Percentiles rank a stretch among this genome's conserved stretches.
Evolutionary conservation across 2,113 vertebrate species (phyloP).

Genomic region (Gadus chalcogrammus): DNA sequence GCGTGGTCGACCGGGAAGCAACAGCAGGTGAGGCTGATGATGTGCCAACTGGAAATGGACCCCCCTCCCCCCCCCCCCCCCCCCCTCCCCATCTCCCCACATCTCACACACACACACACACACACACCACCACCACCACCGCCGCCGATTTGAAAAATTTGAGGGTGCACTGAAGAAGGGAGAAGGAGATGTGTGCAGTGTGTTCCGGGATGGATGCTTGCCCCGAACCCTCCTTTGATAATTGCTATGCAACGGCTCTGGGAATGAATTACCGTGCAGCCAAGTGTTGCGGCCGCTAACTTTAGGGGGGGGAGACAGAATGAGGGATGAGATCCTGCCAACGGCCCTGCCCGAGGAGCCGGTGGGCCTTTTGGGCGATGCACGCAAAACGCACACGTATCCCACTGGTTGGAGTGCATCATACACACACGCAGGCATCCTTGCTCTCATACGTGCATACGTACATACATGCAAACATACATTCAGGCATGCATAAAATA

Average conservation of each 20-base stretch:
- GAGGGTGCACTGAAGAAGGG: conserved; percentile 55
- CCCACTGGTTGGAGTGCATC: neutral
- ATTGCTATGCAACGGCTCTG: conserved; percentile 78
- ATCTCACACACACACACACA: too few relatives aligned
- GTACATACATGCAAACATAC: neutral
- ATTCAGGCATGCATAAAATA: neutral
- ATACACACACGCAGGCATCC: neutral
- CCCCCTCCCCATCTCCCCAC: too few relatives aligned
- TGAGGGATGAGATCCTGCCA: conserved; percentile 64
- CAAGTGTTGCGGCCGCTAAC: conserved; percentile 77
- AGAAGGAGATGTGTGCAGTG: conserved; percentile 18
- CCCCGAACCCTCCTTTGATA: conserved; percentile 80
- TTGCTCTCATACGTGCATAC: neutral
- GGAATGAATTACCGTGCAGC: conserved; percentile 85
- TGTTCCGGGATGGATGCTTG: conserved; percentile 59
- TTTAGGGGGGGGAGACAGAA: conserved; percentile 75
- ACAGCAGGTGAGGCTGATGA: conserved; percentile 66
- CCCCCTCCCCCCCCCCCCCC: conserved; percentile 28
- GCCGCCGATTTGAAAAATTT: conserved; percentile 64
- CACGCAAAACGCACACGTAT: too few relatives aligned
- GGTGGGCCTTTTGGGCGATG: conserved; percentile 12
- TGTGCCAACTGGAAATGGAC: conserved; percentile 67
- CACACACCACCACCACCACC: conserved; percentile 25
- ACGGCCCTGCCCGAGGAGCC: conserved; percentile 39
- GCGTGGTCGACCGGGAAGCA: conserved; percentile 60